Conservation (phyloP, 2,797 vertebrate species). For the Gymnoscopelus braueri region DNA sequence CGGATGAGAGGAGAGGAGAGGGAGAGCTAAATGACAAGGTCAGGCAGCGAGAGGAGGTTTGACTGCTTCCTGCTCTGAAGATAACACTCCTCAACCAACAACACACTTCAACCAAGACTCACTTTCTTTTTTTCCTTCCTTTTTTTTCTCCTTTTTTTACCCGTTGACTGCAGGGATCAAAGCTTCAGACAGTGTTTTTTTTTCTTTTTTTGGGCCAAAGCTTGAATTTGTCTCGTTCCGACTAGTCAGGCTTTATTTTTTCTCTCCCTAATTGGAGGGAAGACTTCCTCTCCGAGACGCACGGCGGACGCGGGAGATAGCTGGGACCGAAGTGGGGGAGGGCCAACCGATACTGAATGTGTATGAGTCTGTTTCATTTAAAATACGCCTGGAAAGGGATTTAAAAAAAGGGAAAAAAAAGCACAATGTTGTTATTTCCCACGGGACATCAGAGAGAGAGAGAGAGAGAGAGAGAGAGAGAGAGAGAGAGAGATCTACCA, state of each 20-base stretch:
- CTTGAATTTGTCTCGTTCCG: conserved; percentile 65
- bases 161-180: conserved; percentile 66
- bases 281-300: conserved; percentile 28
- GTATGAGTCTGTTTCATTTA: conserved; percentile 27
- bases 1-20: conserved; percentile 56
- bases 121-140: too few relatives aligned
- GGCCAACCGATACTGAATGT: conserved; percentile 58
- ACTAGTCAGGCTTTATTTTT: conserved; percentile 64
- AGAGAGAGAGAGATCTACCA: conserved; percentile 54
- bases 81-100: conserved; percentile 61
- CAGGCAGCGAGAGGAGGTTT: conserved; percentile 58
- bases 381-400: conserved; percentile 60
- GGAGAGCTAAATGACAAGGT: conserved; percentile 73
- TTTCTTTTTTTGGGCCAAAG: conserved; percentile 24
- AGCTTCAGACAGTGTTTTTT: conserved; percentile 43
- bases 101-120: too few relatives aligned
- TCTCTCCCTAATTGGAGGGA: conserved; percentile 78
- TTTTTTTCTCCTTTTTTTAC: conserved; percentile 37
- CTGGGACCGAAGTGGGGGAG: conserved; percentile 56
- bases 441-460: conserved; percentile 41
- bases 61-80: conserved; percentile 57
- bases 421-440: conserved; percentile 51
- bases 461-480: conserved; percentile 30
- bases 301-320: conserved; percentile 56
- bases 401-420: conserved; percentile 65